Evolutionary conservation across 2,113 vertebrate genomes (phyloP).

Genomic region (Apaloderma vittatum): DNA sequence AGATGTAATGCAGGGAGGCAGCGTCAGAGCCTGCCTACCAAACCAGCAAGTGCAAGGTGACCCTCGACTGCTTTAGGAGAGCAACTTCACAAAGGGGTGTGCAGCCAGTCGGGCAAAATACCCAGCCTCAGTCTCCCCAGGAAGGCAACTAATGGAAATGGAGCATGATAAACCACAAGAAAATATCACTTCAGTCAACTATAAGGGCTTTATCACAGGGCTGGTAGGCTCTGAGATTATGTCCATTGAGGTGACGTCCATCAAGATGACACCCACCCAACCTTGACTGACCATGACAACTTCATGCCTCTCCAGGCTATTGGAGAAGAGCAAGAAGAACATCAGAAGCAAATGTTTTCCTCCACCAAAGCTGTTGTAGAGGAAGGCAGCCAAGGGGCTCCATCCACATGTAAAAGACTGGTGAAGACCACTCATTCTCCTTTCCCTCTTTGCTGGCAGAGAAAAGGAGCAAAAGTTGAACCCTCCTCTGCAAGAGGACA

Average conservation of each 20-base stretch:
- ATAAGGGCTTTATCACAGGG: background rate
- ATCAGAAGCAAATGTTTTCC: accelerated
- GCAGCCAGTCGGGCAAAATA: background rate
- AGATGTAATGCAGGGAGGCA: background rate
- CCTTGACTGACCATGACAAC: background rate
- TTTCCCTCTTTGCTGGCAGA: background rate
- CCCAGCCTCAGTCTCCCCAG: background rate
- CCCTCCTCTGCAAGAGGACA: accelerated
- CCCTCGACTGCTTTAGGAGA: background rate
- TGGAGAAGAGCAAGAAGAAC: background rate
- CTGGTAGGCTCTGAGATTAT: background rate
- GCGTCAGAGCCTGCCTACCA: accelerated
- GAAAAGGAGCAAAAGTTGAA: background rate
- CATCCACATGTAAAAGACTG: background rate
- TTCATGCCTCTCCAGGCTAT: background rate
- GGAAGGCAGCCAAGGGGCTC: background rate
- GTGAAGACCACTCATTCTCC: background rate
- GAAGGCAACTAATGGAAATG: background rate
- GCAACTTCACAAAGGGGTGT: background rate
- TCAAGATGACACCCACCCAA: accelerated
- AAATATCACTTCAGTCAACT: background rate
- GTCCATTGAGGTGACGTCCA: background rate
- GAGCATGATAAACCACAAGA: background rate
- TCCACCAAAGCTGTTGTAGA: background rate
- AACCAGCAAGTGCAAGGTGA: background rate